Base-by-base conservation (phyloP, 1,140 invertebrate species). In the Callitettix versicolor region DNA sequence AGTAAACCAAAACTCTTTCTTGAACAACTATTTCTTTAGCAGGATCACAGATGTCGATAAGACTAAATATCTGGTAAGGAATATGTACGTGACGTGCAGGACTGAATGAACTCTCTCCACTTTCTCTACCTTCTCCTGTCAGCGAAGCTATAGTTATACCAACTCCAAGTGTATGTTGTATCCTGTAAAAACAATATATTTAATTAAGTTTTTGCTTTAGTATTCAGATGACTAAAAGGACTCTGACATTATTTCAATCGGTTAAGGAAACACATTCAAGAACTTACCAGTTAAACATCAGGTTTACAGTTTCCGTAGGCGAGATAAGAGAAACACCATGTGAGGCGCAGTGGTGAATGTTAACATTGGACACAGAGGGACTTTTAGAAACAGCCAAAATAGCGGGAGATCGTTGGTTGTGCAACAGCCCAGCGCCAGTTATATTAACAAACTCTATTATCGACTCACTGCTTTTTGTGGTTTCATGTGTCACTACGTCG, bases 41-140 rank as follows among this genome's bases (percentile, higher is more conserved):
- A 0, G 91, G 87, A 68, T 96, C 90, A 69, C 96, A 99, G 53
- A 98, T 95, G 60, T 98, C 91, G 15, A 99, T 80, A 60, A 99
- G 69, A 26, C 95, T 95, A 70, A 96, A 97, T n/a, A 95, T 71
- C 64, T 91, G 80, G 65, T 98, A 97, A 0, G 95, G 95, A 24
- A 99, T 76, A 64, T 87, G 86, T 1, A 95, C 75, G 49, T 85
- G 76, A 63, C 84, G 85, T 14, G 94, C 71, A 0, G 93, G 91
- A 20, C 78, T 80, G 64, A 91, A 92, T 56, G 91, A 92, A 30
- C 89, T 92, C 65, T 87, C 82, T 15, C 85, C 83, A 1, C 85
- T 84, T 65, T 92, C 87, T 50, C 89, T 81, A 0, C 93, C 91
- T 75, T 98, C 94, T 5, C 94, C 93, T 24, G 87, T 94, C 46